Evolutionary conservation across 2,888 invertebrate genomes (phyloP).

Genomic region (Acleris literana): DNA sequence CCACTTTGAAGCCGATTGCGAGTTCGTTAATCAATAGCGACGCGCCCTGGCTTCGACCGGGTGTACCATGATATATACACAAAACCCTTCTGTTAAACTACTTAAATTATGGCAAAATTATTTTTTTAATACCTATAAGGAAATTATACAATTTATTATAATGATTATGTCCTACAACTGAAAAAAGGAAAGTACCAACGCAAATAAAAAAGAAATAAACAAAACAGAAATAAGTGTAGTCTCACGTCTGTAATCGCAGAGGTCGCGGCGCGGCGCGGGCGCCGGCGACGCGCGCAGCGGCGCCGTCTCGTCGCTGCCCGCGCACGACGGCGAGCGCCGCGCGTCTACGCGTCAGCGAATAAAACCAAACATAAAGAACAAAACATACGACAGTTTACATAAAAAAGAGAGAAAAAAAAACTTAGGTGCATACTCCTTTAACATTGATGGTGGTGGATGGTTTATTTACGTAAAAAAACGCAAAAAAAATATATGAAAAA

Average conservation of each 20-base stretch:
- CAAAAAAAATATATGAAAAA: neutral
- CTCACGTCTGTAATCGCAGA: constrained; percentile 53
- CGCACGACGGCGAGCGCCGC: constrained; percentile 55
- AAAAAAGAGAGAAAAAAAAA: constrained; percentile 15
- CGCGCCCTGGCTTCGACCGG: too few relatives aligned
- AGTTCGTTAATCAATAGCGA: too few relatives aligned
- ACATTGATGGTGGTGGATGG: too few relatives aligned
- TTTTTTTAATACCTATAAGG: too few relatives aligned
- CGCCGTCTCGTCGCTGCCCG: constrained; percentile 63
- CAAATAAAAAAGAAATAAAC: constrained; percentile 33
- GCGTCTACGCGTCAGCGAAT: constrained; percentile 39
- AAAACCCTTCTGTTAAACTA: too few relatives aligned
- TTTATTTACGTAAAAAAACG: neutral
- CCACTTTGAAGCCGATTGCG: too few relatives aligned
- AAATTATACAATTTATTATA: too few relatives aligned
- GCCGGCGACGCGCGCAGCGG: constrained; percentile 57
- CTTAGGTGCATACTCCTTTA: too few relatives aligned
- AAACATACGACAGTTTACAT: constrained; percentile 10
- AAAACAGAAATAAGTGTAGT: constrained; percentile 31
- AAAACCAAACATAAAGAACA: constrained; percentile 17
- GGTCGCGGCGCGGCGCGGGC: constrained; percentile 46
- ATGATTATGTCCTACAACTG: too few relatives aligned
- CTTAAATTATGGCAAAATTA: too few relatives aligned
- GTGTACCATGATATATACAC: too few relatives aligned
- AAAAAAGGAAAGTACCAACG: constrained; percentile 32